Percentiles rank a stretch among this genome's conserved stretches.
Evolutionary conservation across 2,113 vertebrate genomes (phyloP).

Genomic region (Colaptes auratus): DNA sequence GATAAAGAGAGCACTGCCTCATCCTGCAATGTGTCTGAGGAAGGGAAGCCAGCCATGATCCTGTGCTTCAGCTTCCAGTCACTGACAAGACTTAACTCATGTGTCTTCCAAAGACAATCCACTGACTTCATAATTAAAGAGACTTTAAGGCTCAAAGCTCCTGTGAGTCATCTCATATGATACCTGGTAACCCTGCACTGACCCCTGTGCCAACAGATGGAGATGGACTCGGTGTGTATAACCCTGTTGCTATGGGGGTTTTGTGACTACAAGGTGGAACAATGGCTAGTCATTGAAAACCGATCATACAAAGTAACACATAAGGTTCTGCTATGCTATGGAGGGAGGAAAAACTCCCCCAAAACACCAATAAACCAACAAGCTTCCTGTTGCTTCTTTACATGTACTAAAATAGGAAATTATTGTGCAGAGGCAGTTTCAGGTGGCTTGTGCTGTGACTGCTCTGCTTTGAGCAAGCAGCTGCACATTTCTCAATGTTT

Average conservation of each 20-base stretch:
- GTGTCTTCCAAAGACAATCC: not conserved
- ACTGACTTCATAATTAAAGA: not conserved
- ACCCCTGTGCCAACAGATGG: not conserved
- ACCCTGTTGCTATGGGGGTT: not conserved
- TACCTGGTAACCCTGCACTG: not conserved
- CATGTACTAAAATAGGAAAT: not conserved
- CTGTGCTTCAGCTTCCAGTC: not conserved
- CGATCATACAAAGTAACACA: not conserved
- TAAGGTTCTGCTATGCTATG: fast-evolving
- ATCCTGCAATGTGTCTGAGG: not conserved
- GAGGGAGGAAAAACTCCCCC: not conserved
- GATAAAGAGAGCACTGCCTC: not conserved
- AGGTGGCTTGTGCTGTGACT: not conserved
- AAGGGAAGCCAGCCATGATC: not conserved
- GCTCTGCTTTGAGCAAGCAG: not conserved
- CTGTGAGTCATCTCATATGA: not conserved
- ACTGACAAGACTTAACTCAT: not conserved
- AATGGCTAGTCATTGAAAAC: not conserved
- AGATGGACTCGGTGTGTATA: fast-evolving
- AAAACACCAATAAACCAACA: not conserved
- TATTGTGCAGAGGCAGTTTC: not conserved
- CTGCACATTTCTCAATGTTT: not conserved
- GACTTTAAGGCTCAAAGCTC: not conserved
- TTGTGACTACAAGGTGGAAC: fast-evolving
- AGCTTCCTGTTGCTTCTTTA: not conserved